These are phyloP conservation scores for Dasyprocta punctata DNA, from an alignment of 2,113 vertebrate genomes.

Conservation along the genomic window DNA sequence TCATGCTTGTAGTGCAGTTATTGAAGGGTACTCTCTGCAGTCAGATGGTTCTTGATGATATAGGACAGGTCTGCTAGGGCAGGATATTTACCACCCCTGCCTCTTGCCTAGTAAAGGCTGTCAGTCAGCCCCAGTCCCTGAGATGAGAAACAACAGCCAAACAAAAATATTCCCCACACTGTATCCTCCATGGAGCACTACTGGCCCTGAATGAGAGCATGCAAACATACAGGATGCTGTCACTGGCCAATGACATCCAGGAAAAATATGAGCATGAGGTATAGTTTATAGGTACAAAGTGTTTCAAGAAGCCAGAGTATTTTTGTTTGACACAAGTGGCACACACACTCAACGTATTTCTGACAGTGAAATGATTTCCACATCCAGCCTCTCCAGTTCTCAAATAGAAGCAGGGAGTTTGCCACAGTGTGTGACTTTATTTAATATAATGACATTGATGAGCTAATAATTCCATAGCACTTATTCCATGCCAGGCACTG, in stretches of 20 bases:
- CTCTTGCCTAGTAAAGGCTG: not conserved
- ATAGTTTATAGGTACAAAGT: not conserved
- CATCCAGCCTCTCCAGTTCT: not conserved
- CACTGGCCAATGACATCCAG: not conserved
- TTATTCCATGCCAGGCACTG: not conserved
- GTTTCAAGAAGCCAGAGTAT: accelerated
- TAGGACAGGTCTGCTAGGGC: not conserved
- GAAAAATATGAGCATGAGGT: not conserved
- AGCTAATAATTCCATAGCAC: not conserved
- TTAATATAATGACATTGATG: not conserved
- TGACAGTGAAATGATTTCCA: not conserved
- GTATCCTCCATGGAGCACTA: not conserved
- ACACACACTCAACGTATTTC: not conserved
- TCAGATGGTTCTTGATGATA: not conserved
- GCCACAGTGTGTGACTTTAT: not conserved
- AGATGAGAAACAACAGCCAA: not conserved
- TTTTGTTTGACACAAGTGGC: not conserved
- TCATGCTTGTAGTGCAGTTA: not conserved
- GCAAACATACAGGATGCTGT: not conserved
- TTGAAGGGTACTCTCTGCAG: not conserved
- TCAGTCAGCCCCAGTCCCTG: not conserved
- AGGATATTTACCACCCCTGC: not conserved
- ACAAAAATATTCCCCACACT: no score
- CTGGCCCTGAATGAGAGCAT: not conserved
- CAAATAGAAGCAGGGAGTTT: not conserved